phyloP scores from a whole-genome alignment of 2,113 vertebrate species.

The Steatornis caripensis region DNA sequence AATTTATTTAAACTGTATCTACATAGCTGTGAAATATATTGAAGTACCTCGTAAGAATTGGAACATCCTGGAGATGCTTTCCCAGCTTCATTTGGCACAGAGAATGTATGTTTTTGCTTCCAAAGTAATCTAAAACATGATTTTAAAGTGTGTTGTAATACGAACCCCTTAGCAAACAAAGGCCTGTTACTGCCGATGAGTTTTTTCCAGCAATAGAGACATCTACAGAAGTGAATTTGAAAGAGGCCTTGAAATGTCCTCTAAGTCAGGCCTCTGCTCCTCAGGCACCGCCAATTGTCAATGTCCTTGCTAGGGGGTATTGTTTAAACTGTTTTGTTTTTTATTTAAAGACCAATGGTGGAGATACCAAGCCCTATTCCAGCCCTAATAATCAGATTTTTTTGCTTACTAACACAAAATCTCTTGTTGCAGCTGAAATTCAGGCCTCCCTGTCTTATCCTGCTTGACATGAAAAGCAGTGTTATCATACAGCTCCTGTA shows the following conservation, averaged over 20 bases:
- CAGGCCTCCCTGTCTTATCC: neutral
- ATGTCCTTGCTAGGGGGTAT: neutral
- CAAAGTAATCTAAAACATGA: too few relatives aligned
- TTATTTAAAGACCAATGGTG: neutral
- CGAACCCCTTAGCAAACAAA: too few relatives aligned
- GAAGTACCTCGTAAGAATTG: too few relatives aligned
- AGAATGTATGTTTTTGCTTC: too few relatives aligned
- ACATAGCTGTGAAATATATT: too few relatives aligned
- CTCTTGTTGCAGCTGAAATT: neutral
- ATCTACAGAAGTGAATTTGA: neutral
- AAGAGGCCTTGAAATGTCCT: neutral
- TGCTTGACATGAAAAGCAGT: neutral
- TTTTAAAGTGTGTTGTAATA: too few relatives aligned
- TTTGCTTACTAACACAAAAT: neutral
- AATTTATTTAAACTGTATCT: too few relatives aligned
- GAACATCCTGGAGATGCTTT: too few relatives aligned
- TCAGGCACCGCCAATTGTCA: too few relatives aligned
- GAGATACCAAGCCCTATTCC: neutral
- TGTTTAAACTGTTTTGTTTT: neutral
- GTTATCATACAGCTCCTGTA: neutral
- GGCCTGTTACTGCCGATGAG: neutral
- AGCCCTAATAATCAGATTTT: neutral
- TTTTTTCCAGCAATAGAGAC: neutral
- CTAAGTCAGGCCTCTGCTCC: neutral
- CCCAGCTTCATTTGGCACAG: too few relatives aligned